Conservation (phyloP, 2,113 vertebrate genomes). For the Laticauda laticaudata region DNA sequence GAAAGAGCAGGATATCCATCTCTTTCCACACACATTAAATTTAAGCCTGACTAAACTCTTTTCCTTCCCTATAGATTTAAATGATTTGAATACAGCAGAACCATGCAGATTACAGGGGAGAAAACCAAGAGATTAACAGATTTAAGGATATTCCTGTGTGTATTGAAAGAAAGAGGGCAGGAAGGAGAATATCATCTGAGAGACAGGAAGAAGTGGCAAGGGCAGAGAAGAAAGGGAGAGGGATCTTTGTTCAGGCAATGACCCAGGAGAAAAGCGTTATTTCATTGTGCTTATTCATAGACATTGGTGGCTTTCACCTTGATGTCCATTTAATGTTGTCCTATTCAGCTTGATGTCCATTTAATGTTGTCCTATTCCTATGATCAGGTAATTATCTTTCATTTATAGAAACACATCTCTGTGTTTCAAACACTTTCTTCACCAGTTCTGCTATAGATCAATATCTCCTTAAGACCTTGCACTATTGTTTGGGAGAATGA, state of each 20-base stretch:
- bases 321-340: conserved; percentile 64
- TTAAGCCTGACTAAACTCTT: background rate
- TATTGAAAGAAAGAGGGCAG: background rate
- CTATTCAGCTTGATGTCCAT: conserved; percentile 67
- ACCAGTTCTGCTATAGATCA: conserved; percentile 61
- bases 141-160: background rate
- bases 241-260: conserved; percentile 22
- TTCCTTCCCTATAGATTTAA: background rate
- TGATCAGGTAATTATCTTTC: conserved; percentile 74
- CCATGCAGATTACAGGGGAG: background rate
- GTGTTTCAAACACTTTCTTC: conserved; percentile 65
- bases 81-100: background rate
- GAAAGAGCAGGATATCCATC: background rate
- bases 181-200: background rate
- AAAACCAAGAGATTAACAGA: background rate
- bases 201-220: conserved; percentile 13
- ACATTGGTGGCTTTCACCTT: conserved; percentile 61
- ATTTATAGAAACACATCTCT: conserved; percentile 70
- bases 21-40: background rate
- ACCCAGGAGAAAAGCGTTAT: conserved; percentile 14
- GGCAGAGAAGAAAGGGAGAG: conserved; percentile 42
- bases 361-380: conserved; percentile 65
- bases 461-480: conserved; percentile 66
- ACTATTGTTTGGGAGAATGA: conserved; percentile 67
- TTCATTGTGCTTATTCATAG: conserved; percentile 15